Conservation (phyloP, 2,888 invertebrate genomes). For the Priocnemis perturbator region DNA sequence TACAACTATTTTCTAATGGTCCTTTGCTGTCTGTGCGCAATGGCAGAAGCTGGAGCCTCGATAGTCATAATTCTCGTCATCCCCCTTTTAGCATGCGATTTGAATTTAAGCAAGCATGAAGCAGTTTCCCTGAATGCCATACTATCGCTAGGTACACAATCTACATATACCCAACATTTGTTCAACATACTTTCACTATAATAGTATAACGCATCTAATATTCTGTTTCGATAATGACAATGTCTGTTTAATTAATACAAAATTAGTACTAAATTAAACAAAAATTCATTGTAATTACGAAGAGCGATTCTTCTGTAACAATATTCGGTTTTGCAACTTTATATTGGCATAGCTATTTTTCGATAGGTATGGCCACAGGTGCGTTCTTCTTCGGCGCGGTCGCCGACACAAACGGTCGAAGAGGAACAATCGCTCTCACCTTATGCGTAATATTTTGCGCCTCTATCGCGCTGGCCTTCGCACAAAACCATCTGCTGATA, state of each 20-base stretch:
- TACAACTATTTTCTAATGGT: conserved; percentile 58
- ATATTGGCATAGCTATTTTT: conserved; percentile 5
- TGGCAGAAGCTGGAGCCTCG: conserved; percentile 59
- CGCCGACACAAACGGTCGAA: conserved; percentile 74
- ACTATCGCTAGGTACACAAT: conserved; percentile 54
- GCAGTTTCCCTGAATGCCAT: conserved; percentile 46
- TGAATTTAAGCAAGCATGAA: conserved; percentile 45
- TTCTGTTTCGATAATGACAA: too few relatives aligned
- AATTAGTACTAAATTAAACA: too few relatives aligned
- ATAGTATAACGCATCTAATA: too few relatives aligned
- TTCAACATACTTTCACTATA: too few relatives aligned
- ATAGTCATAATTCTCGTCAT: conserved; percentile 49
- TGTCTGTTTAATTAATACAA: too few relatives aligned
- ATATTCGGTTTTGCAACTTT: background rate
- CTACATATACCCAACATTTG: background rate
- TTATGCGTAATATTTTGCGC: conserved; percentile 71
- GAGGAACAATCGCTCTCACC: conserved; percentile 67
- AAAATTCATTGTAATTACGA: too few relatives aligned
- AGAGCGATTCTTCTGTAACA: background rate
- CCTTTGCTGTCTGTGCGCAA: conserved; percentile 57
- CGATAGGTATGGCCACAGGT: conserved; percentile 70
- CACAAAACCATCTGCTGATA: conserved; percentile 69
- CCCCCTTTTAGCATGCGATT: conserved; percentile 59
- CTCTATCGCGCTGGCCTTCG: conserved; percentile 71
- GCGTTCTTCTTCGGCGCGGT: conserved; percentile 67